Evolutionary conservation across 2,797 vertebrate species (phyloP).

Genomic region (Thalassophryne amazonica): DNA sequence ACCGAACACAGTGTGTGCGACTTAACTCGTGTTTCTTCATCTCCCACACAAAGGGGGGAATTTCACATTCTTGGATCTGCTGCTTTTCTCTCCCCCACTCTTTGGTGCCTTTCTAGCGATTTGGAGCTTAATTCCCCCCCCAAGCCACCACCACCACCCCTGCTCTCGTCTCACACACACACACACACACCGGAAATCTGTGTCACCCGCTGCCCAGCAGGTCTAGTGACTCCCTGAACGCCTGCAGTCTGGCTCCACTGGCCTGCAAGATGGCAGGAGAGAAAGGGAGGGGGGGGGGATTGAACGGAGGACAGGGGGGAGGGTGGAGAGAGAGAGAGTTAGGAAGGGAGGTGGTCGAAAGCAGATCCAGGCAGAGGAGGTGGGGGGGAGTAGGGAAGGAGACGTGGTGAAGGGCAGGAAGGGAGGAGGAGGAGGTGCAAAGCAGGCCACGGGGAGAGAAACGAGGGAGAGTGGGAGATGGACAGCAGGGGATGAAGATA

Average conservation of each 20-base stretch:
- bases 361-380: not conserved
- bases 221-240: slow-evolving; percentile 78
- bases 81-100: slow-evolving; percentile 28
- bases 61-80: slow-evolving; percentile 74
- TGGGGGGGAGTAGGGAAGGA: not conserved
- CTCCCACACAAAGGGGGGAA: slow-evolving; percentile 66
- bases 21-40: slow-evolving; percentile 64
- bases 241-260: slow-evolving; percentile 77
- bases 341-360: not conserved
- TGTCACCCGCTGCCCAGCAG: slow-evolving; percentile 78
- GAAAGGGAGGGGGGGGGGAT: slow-evolving; percentile 37
- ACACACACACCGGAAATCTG: slow-evolving; percentile 75
- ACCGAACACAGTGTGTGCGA: slow-evolving; percentile 59
- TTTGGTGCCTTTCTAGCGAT: slow-evolving; percentile 73
- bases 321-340: slow-evolving; percentile 6
- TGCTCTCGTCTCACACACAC: slow-evolving; percentile 42
- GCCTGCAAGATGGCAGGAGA: slow-evolving; percentile 77
- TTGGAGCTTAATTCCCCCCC: slow-evolving; percentile 72
- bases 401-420: slow-evolving; percentile 3
- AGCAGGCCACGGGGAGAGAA: slow-evolving; percentile 57
- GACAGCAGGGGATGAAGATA: slow-evolving; percentile 69
- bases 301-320: slow-evolving; percentile 42
- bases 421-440: slow-evolving; percentile 47
- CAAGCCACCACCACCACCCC: slow-evolving; percentile 19
- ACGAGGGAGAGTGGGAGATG: slow-evolving; percentile 50